Conservation (phyloP, 2,113 vertebrate genomes). For the Mesoclemmys tuberculata region DNA sequence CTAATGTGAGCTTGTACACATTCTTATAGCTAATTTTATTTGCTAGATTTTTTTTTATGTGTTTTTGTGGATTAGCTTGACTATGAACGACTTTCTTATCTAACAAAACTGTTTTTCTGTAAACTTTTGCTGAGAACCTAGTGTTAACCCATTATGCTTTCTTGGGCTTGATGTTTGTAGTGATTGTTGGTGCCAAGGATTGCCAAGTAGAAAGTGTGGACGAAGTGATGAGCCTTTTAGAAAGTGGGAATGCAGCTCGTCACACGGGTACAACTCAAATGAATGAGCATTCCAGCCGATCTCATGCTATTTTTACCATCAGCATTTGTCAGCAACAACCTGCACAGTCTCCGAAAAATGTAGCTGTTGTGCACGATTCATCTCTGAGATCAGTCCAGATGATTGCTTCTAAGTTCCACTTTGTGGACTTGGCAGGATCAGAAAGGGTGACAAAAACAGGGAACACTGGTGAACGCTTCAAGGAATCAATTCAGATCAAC, state of each 20-base stretch:
- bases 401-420: conserved; percentile 87
- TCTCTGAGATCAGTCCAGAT: conserved; percentile 56
- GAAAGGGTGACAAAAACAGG: conserved; percentile 90
- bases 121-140: conserved; percentile 25
- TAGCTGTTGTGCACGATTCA: conserved; percentile 37
- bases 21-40: background rate
- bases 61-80: background rate
- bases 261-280: conserved; percentile 85
- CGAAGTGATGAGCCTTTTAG: conserved; percentile 85
- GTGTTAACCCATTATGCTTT: conserved; percentile 31
- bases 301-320: conserved; percentile 91
- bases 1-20: background rate
- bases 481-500: conserved; percentile 91
- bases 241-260: conserved; percentile 85
- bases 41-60: background rate
- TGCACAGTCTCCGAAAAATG: conserved; percentile 37
- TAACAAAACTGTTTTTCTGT: conserved; percentile 2
- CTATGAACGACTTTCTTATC: background rate
- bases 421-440: conserved; percentile 93
- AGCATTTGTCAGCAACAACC: conserved; percentile 77
- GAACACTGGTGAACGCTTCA: conserved; percentile 86
- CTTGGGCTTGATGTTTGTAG: conserved; percentile 74
- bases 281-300: conserved; percentile 91
- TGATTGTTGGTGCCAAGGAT: conserved; percentile 90
- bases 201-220: conserved; percentile 82